These are phyloP conservation scores for Carterocephalus palaemon DNA, from an alignment of 2,888 invertebrate species.

Conservation along the genomic window DNA sequence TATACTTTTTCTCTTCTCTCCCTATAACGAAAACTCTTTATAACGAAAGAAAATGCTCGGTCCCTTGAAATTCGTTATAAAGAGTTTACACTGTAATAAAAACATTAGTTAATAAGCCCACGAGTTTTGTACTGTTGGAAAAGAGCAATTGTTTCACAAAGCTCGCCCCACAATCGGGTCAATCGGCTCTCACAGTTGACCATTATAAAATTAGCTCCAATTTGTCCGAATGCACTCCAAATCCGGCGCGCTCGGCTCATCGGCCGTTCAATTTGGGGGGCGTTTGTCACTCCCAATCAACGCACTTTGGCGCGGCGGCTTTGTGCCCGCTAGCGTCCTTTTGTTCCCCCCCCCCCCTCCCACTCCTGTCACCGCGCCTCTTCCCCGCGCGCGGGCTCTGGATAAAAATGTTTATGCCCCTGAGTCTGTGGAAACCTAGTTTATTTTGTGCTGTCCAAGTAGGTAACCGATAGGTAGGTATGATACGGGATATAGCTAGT, in stretches of 20 bases:
- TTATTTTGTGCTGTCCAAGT: too few relatives aligned
- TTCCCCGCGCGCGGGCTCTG: too few relatives aligned
- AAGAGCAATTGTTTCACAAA: neutral
- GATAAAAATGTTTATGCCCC: too few relatives aligned
- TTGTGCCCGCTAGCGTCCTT: conserved; percentile 8
- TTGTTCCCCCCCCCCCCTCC: too few relatives aligned
- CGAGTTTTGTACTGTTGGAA: conserved; percentile 3
- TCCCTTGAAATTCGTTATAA: neutral
- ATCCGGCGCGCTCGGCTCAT: conserved; percentile 8
- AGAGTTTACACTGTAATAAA: neutral
- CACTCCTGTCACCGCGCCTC: too few relatives aligned
- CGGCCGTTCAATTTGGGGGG: conserved; percentile 16
- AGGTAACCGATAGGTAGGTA: too few relatives aligned
- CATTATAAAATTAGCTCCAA: conserved; percentile 21
- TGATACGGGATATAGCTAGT: too few relatives aligned
- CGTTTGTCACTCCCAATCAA: conserved; percentile 23
- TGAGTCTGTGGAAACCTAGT: too few relatives aligned
- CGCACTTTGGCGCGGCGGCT: conserved; percentile 15
- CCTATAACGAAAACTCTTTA: too few relatives aligned
- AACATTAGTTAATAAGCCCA: neutral
- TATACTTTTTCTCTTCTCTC: too few relatives aligned
- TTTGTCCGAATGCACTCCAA: conserved; percentile 13
- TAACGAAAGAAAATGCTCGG: too few relatives aligned
- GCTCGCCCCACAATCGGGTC: conserved; percentile 4
- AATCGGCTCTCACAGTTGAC: conserved; percentile 2